phyloP scores from a whole-genome alignment of 2,113 vertebrate genomes.

The Halcyon malimbica region DNA sequence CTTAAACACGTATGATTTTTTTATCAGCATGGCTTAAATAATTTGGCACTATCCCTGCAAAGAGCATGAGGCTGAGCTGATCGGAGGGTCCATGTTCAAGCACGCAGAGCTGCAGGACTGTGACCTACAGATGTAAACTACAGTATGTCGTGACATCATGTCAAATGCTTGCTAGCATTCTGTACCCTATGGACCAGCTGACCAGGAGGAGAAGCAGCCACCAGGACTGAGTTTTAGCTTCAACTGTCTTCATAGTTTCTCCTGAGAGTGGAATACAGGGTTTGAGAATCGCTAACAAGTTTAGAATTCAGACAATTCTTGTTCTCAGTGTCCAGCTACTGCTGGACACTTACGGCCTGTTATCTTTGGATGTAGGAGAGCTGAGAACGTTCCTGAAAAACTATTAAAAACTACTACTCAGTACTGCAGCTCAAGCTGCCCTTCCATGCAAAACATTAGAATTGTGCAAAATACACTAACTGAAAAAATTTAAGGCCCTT shows the following conservation, averaged over 20 bases:
- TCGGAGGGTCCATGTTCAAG: neutral
- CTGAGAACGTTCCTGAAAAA: neutral
- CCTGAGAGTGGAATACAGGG: neutral
- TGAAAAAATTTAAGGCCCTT: slow-evolving; percentile 46
- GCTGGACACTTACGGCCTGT: neutral
- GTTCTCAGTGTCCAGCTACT: neutral
- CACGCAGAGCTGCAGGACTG: neutral
- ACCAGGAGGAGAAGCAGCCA: neutral
- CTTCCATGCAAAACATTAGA: neutral
- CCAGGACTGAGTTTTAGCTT: neutral
- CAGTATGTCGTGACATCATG: accelerated
- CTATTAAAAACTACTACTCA: neutral
- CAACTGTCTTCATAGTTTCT: neutral
- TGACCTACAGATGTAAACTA: neutral
- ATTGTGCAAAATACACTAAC: neutral
- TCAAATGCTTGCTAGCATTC: neutral
- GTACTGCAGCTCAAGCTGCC: neutral
- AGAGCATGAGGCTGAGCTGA: neutral
- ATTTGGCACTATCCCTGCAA: slow-evolving; percentile 46
- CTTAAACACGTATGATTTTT: neutral
- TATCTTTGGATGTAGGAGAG: neutral
- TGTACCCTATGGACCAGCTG: neutral
- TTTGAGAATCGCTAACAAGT: neutral
- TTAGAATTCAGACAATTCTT: neutral
- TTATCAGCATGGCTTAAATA: neutral